Evolutionary conservation across 1,140 invertebrate species (phyloP).

Genomic region (Atopsyche davidsoni): DNA sequence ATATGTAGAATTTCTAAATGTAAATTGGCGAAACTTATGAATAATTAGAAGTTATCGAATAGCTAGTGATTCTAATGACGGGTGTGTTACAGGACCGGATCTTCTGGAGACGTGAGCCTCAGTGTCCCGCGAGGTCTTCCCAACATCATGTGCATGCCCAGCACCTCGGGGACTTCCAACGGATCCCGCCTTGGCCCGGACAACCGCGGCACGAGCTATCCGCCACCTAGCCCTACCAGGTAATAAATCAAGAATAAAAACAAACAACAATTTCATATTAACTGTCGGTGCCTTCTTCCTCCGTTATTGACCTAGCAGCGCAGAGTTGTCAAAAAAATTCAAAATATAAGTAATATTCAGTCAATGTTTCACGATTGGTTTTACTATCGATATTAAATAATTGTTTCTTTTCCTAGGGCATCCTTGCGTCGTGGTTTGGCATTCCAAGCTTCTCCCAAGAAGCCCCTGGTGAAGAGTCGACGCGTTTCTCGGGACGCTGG

Average conservation of each 20-base stretch:
- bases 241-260: slow-evolving; percentile 14
- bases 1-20: too few species aligned
- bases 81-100: not conserved
- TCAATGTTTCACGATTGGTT: too few species aligned
- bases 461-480: slow-evolving; percentile 20
- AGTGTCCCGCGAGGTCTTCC: slow-evolving; percentile 13
- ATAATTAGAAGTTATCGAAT: too few species aligned
- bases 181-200: slow-evolving; percentile 43
- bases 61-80: too few species aligned
- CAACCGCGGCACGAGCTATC: slow-evolving; percentile 45
- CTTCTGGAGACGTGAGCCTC: slow-evolving; percentile 8
- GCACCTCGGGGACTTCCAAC: too few species aligned
- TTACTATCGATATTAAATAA: not conserved
- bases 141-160: too few species aligned
- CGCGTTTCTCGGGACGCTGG: slow-evolving; percentile 23
- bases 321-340: not conserved
- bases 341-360: not conserved
- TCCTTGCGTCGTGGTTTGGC: slow-evolving; percentile 20
- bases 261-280: not conserved
- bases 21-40: too few species aligned
- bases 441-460: slow-evolving; percentile 19
- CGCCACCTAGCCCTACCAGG: slow-evolving; percentile 41
- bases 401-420: slow-evolving; percentile 15
- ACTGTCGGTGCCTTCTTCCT: not conserved
- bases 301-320: not conserved